phyloP scores from a whole-genome alignment of 2,888 invertebrate species.

The Pristionchus fissidentatus region DNA sequence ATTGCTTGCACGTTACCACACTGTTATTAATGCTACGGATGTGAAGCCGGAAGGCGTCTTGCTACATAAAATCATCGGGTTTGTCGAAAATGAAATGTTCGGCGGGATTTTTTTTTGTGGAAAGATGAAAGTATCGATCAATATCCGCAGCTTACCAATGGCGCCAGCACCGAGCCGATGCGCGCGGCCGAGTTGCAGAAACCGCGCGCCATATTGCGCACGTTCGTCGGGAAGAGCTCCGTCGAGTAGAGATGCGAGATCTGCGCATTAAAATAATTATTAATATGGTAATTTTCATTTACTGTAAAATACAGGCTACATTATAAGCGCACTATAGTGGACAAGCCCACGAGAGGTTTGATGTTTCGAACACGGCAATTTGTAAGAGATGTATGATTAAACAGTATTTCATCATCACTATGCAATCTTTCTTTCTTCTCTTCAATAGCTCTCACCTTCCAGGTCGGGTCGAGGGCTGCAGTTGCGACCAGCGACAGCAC shows the following conservation, averaged over 20 bases:
- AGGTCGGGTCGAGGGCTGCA: slow-evolving; percentile 69
- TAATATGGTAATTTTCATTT: neutral
- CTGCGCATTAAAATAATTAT: neutral
- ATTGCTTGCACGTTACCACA: neutral
- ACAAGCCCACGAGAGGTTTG: no score
- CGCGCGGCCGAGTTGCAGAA: slow-evolving; percentile 69
- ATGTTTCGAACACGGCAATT: no score
- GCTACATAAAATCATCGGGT: no score
- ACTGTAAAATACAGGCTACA: no score
- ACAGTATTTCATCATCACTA: neutral
- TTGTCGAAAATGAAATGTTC: no score
- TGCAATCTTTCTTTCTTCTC: no score
- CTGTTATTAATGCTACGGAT: neutral
- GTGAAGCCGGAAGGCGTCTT: no score
- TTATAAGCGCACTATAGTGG: no score
- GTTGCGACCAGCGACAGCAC: slow-evolving; percentile 62
- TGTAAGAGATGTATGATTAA: no score
- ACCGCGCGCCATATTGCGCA: slow-evolving; percentile 70
- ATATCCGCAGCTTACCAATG: slow-evolving; percentile 58
- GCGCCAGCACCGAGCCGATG: slow-evolving; percentile 67
- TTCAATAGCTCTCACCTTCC: slow-evolving; percentile 63
- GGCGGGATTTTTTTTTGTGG: no score
- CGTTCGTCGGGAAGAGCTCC: slow-evolving; percentile 66
- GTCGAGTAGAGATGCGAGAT: slow-evolving; percentile 69
- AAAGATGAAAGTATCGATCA: no score